A percentile compares a stretch with the other conserved stretches of the same genome.
These are phyloP conservation scores for Neolamprologus ventralis DNA, from an alignment of 2,113 vertebrate species.

Conservation along the genomic window DNA sequence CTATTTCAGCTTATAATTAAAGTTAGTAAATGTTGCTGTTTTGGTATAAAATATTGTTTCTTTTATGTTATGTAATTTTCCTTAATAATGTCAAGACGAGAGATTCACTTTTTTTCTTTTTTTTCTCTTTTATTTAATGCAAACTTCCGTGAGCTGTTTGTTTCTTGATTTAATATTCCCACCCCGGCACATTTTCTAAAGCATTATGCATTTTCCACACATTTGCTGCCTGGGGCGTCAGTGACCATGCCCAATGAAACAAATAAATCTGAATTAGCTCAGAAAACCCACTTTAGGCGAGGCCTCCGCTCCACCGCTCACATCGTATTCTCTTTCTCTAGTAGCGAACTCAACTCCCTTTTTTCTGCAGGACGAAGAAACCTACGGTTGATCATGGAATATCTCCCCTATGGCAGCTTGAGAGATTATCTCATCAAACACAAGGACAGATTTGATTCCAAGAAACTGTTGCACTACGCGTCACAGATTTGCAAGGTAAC, in stretches of 20 bases:
- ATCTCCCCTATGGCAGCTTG: slow-evolving; percentile 91
- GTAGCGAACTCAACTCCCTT: neutral
- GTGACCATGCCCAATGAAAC: neutral
- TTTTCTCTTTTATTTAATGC: neutral
- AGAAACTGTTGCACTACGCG: slow-evolving; percentile 87
- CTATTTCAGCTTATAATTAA: neutral
- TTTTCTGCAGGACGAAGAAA: slow-evolving; percentile 79
- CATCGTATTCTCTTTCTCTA: neutral
- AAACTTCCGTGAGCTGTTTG: neutral
- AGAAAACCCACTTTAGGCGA: neutral
- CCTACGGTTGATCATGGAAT: slow-evolving; percentile 95
- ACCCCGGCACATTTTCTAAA: neutral
- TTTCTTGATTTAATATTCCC: neutral
- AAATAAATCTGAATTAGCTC: slow-evolving; percentile 1
- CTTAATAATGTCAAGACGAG: neutral
- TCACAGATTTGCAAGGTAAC: slow-evolving; percentile 96
- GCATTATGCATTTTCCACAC: neutral
- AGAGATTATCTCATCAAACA: slow-evolving; percentile 95
- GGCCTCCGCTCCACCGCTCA: neutral
- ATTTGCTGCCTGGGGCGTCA: neutral
- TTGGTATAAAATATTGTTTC: neutral
- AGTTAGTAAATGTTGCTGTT: neutral
- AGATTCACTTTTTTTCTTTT: neutral
- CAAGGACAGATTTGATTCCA: slow-evolving; percentile 87
- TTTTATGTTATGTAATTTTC: neutral